Evolutionary conservation across 2,797 vertebrate species (phyloP).

Genomic region (Megaceryle alcyon): DNA sequence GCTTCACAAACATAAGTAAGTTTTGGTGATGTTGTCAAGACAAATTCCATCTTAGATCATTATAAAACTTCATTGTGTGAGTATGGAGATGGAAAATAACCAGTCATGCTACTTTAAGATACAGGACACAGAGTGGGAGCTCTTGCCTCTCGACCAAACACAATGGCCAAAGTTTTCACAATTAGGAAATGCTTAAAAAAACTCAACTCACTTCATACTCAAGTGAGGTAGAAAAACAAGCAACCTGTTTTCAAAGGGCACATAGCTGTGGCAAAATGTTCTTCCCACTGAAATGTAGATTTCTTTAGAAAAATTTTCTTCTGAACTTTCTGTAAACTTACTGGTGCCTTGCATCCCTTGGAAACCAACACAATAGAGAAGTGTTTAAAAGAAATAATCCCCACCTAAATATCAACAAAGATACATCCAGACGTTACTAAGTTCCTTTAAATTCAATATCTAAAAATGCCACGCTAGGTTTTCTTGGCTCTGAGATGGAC

Average conservation of each 20-base stretch:
- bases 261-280: background rate
- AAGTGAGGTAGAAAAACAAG: background rate
- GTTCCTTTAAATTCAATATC: constrained; percentile 59
- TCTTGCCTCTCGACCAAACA: background rate
- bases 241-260: background rate
- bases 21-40: background rate
- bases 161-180: background rate
- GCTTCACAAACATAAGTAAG: background rate
- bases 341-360: background rate
- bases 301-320: background rate
- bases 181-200: background rate
- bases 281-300: background rate
- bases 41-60: background rate
- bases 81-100: background rate
- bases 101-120: background rate
- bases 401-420: background rate
- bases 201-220: background rate
- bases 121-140: accelerated
- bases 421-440: background rate
- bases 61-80: background rate
- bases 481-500: constrained; percentile 53
- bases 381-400: background rate
- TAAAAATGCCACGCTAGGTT: constrained; percentile 37
- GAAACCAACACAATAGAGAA: background rate
- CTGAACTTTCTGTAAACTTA: background rate